Base-by-base conservation (phyloP, 2,113 vertebrate genomes). In the Microtus oregoni region DNA sequence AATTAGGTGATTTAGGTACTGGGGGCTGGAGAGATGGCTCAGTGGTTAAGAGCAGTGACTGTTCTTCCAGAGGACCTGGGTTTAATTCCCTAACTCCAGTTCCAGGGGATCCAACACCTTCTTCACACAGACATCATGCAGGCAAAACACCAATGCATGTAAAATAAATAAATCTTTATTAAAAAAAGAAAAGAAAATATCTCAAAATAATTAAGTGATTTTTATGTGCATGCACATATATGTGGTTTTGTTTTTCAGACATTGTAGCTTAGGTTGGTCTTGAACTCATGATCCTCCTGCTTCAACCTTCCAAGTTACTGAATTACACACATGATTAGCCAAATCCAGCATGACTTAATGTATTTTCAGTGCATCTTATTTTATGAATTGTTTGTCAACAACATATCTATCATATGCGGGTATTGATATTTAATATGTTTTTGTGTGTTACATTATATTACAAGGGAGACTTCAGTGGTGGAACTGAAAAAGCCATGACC, bases 351-450 rank as follows among this genome's bases (percentile, higher is more conserved):
- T 95, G 75, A 58, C 75, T 81, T 93, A 44, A 9, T 93, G 26
- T 89, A 86, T 90, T 87, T 95, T 20, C 65, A 86, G 41, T 93
- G 63, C 52, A 52, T 88, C n/a, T 79, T 89, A 1, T 92, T 93
- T 96, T 85, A 52, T 47, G 2, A 78, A 72, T 67, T 24, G 75
- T 79, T 95, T 89, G 77, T 70, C 41, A 83, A 24, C 52, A 58
- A 44, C 58, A 47, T 81, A 55, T 89, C 20, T 94, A 32, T 89
- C 50, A 93, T 35, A 68, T 61, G 75, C 0, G 63, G 32, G 63
- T 73, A 81, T 67, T 86, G 38, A 32, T 79, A 44, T 65, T 89
- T 91, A 86, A 95, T 95, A 95, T 95, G 63, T 15, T 67, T 79
- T 90, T 32, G 32, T 70, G 44, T 96, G 44, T 94, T 93, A 79